phyloP scores from a whole-genome alignment of 2,113 vertebrate genomes.

The Antechinus flavipes region DNA sequence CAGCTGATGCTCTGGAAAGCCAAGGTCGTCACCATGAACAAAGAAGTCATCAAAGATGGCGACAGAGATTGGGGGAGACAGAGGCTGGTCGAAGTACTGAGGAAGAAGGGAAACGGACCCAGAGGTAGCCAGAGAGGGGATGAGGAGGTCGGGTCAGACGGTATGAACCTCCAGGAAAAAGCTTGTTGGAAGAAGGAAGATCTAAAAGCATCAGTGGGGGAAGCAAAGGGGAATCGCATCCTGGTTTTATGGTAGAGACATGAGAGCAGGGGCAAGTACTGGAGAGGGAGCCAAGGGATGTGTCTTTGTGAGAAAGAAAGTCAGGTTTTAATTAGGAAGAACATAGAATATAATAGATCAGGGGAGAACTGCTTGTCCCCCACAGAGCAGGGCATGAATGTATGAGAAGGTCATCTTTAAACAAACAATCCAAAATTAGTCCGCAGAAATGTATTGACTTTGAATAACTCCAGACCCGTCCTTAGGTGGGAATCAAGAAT shows the following conservation, averaged over 20 bases:
- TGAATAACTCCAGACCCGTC: constrained; percentile 29
- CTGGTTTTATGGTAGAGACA: neutral
- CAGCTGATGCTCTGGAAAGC: neutral
- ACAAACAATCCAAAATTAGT: constrained; percentile 1
- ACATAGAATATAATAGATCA: neutral
- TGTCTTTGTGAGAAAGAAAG: neutral
- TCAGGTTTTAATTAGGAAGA: neutral
- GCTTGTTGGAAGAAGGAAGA: neutral
- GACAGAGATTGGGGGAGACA: neutral
- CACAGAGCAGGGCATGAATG: neutral
- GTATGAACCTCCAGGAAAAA: neutral
- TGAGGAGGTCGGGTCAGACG: neutral
- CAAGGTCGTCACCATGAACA: neutral
- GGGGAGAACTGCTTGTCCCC: neutral
- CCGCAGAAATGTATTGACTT: constrained; percentile 20
- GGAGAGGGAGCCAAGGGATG: neutral
- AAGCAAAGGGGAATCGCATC: neutral
- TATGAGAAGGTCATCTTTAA: neutral
- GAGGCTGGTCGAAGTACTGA: neutral
- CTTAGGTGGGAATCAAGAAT: constrained; percentile 20
- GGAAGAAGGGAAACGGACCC: neutral
- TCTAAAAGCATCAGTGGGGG: neutral
- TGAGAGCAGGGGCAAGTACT: neutral
- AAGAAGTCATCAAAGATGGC: neutral
- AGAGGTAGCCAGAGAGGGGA: neutral